Evolutionary conservation across 2,113 vertebrate genomes (phyloP), one percentile per base, ranked within the genome.

Genomic region (Eonycteris spelaea): DNA sequence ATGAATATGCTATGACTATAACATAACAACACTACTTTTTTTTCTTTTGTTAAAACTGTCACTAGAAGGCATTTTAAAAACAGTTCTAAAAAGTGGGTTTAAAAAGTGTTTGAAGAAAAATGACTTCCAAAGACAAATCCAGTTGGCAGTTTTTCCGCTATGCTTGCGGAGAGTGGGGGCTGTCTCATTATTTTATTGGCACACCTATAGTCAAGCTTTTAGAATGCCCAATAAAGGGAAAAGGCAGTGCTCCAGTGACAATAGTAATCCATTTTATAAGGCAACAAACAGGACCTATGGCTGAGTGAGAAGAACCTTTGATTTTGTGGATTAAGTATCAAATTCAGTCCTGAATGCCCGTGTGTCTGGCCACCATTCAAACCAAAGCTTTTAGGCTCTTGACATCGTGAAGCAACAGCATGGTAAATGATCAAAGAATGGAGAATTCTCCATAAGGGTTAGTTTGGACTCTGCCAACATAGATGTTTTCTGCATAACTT

Each of bases 261-360:
- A 57, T 7, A 51, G 55, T 86, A 96, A 96, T 92, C 77, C 82
- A 11, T 88, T 96, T 93, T 93, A 92, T 68, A 93, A 94, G 51
- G 91, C 43, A 94, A 95, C 65, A 89, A 92, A 90, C 88, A 88
- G 94, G 77, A 91, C 61, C 77, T 55, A 51, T 86, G 22, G 43
- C 43, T 77, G 83, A 78, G 35, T 84, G 75, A 91, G 45, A 90
- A 96, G 77, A 95, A 93, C 70, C 95, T 98, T 98, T 97, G 94
- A 95, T 98, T 97, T 92, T 94, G 86, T 83, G 82, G 95, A 97
- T 93, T 95, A 93, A 95, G 89, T 82, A 97, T 94, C 95, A 96
- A 70, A 83, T 78, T 94, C 67, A 22, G 57, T 86, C 61, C 86
- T 86, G 68, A 91, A 96, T 57, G 91, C 73, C 94, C 88, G 70